phyloP scores from a whole-genome alignment of 2,888 invertebrate genomes.

The Drosophila fungiperda region DNA sequence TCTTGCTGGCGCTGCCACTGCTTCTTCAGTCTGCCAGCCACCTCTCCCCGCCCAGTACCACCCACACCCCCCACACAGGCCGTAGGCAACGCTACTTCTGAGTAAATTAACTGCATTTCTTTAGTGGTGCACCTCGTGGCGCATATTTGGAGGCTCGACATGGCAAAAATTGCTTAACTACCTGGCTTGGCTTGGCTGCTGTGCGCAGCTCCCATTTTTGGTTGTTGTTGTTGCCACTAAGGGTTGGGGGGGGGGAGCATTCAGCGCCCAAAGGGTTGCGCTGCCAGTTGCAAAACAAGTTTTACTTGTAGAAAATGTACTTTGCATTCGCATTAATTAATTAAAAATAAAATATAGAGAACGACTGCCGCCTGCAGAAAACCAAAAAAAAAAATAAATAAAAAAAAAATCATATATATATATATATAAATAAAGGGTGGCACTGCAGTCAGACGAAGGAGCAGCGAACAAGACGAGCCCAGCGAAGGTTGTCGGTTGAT shows the following conservation, averaged over 20 bases:
- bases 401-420: conserved; percentile 2
- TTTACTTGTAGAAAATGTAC: conserved; percentile 83
- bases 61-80: background rate
- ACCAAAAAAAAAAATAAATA: conserved; percentile 20
- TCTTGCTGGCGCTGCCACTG: conserved; percentile 58
- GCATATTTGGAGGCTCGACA: conserved; percentile 76
- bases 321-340: conserved; percentile 84
- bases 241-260: background rate
- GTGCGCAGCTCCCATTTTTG: conserved; percentile 36
- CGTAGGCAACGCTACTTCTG: conserved; percentile 72
- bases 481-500: background rate
- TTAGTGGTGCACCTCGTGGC: conserved; percentile 67
- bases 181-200: conserved; percentile 26
- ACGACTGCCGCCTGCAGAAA: conserved; percentile 49
- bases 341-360: conserved; percentile 82
- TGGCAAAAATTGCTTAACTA: conserved; percentile 40
- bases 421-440: conserved; percentile 54
- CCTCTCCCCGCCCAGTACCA: background rate
- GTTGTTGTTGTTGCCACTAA: conserved; percentile 6
- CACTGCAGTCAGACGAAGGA: conserved; percentile 61
- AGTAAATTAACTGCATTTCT: conserved; percentile 83
- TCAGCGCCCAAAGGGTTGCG: conserved; percentile 66
- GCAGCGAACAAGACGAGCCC: conserved; percentile 57
- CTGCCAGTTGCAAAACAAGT: conserved; percentile 79
- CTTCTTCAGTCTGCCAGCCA: conserved; percentile 46